Conservation (phyloP, 1,140 invertebrate species). For the Cotesia chilonis region DNA sequence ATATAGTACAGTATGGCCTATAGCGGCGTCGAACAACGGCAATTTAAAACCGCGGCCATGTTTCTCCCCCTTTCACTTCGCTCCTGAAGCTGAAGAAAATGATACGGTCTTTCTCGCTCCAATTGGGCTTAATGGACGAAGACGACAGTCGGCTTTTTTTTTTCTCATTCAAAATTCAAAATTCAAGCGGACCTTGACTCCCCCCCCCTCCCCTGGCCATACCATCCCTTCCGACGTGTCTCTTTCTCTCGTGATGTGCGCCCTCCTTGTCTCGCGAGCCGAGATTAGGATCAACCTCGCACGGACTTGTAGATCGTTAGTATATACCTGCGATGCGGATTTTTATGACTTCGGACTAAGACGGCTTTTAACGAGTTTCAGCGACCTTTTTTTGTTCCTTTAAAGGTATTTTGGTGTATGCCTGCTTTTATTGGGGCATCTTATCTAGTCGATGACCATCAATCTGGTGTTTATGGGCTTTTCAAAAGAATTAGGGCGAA, state of each 20-base stretch:
- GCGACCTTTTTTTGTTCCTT: conserved; percentile 14
- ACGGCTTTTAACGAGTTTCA: conserved; percentile 39
- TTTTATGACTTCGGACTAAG: conserved; percentile 36
- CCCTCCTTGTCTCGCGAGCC: conserved; percentile 18
- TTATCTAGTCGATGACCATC: no score
- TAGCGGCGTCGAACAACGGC: conserved; percentile 10
- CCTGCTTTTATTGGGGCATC: not conserved
- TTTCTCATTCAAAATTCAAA: conserved; percentile 32
- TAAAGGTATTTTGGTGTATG: not conserved
- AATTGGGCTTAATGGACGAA: no score
- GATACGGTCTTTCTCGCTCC: not conserved
- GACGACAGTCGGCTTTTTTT: conserved; percentile 12
- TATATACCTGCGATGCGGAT: conserved; percentile 40
- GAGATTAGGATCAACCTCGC: conserved; percentile 39
- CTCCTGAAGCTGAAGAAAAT: no score
- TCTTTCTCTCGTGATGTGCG: not conserved
- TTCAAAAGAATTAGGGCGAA: no score
- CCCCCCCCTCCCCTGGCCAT: not conserved
- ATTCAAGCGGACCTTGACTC: conserved; percentile 31
- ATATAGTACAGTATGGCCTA: no score
- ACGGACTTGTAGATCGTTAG: conserved; percentile 40
- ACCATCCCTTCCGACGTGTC: not conserved
- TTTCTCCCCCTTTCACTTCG: conserved; percentile 1
- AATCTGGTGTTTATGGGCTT: no score
- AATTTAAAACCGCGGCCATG: conserved; percentile 26